Evolutionary conservation across 2,113 vertebrate species (phyloP).

Genomic region (Eurystomus gularis): DNA sequence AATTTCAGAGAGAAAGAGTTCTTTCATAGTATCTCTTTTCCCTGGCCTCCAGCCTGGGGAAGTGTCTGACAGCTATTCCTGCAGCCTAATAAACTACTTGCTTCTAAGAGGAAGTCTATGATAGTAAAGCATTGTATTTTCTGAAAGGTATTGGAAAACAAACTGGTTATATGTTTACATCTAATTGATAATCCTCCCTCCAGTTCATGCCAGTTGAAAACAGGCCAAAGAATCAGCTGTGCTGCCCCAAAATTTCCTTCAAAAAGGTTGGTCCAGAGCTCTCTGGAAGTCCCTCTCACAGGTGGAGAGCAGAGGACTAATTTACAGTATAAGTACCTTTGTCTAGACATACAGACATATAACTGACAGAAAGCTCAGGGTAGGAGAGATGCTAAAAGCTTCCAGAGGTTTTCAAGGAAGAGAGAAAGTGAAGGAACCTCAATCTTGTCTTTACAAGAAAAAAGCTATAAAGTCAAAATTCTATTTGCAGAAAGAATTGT

Average conservation of each 20-base stretch:
- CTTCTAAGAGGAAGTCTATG: neutral
- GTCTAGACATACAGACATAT: neutral
- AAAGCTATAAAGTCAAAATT: neutral
- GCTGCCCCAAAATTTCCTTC: neutral
- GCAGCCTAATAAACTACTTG: neutral
- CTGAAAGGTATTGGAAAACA: neutral
- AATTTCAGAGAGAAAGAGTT: neutral
- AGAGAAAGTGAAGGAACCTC: neutral
- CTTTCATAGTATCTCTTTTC: neutral
- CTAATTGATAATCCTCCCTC: neutral
- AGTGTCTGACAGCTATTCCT: neutral
- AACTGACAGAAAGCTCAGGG: neutral
- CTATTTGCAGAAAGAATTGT: neutral
- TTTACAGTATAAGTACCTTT: neutral
- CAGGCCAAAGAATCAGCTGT: neutral
- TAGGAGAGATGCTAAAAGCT: neutral
- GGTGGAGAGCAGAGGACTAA: neutral
- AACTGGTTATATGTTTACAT: neutral
- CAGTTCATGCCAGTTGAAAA: neutral
- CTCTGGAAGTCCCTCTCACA: neutral
- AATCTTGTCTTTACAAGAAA: neutral
- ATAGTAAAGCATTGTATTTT: neutral
- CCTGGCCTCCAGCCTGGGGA: neutral
- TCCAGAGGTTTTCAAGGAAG: neutral
- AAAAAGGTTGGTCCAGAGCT: neutral